Percentiles rank a stretch among this genome's conserved stretches.
phyloP scores from a whole-genome alignment of 2,888 invertebrate species.

The Synergus japonicus region DNA sequence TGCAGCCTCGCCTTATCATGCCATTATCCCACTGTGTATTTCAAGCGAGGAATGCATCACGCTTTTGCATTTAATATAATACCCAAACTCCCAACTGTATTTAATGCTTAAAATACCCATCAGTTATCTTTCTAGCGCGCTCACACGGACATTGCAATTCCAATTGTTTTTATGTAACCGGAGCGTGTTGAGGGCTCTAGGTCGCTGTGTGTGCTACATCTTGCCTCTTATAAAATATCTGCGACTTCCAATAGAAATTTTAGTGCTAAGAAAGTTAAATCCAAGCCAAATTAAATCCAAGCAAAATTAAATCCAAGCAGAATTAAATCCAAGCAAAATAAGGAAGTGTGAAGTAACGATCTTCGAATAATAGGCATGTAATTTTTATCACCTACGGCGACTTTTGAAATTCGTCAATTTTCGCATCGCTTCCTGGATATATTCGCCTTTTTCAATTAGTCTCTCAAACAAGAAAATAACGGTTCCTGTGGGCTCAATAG shows the following conservation, averaged over 20 bases:
- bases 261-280: slow-evolving; percentile 17
- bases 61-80: slow-evolving; percentile 3
- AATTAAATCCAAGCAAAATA: slow-evolving; percentile 8
- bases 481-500: slow-evolving; percentile 28
- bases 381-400: background rate
- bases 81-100: too few relatives aligned
- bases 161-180: background rate
- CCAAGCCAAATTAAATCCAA: too few relatives aligned
- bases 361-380: background rate
- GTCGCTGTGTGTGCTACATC: background rate
- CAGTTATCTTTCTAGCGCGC: background rate
- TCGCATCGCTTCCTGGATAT: slow-evolving; percentile 8
- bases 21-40: slow-evolving; percentile 3
- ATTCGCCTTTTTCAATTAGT: slow-evolving; percentile 25
- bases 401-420: slow-evolving; percentile 20
- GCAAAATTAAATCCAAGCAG: too few relatives aligned
- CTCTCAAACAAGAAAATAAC: slow-evolving; percentile 30
- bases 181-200: background rate
- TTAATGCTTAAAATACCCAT: background rate
- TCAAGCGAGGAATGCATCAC: slow-evolving; percentile 5
- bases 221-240: background rate
- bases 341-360: slow-evolving; percentile 18
- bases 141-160: background rate
- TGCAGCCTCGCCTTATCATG: slow-evolving; percentile 30
- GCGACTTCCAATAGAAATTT: background rate